Base-by-base conservation (phyloP, 2,888 invertebrate genomes). In the Uropetala carovei region DNA sequence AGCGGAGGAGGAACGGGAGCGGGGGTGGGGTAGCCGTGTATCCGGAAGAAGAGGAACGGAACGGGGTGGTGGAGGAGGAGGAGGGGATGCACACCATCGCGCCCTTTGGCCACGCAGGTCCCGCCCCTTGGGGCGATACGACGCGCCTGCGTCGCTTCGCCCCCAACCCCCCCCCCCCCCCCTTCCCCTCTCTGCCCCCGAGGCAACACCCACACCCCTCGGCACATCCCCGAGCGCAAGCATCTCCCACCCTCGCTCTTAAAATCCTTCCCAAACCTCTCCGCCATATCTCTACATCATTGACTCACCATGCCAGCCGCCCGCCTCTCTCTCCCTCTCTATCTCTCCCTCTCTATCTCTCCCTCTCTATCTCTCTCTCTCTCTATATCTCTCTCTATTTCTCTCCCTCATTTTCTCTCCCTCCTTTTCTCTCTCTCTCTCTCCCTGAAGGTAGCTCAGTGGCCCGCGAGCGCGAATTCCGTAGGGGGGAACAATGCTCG, bases 81-180 rank as follows among this genome's bases (percentile, higher is more conserved):
- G 64, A 9, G 64, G 43, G 68, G 64, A 27, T 64, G 60, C 43
- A 43, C 89, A 68, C 60, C 64, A 68, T 64, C 89, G 89, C 89
- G 89, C 68, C 89, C 86, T 86, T 86, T 86, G 86, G 86, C 86
- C 86, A 86, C 86, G 86, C 86, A 86, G 86, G 89, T 89, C 64
- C 68, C 89, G 89, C 89, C 89, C 89, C 89, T 64, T 68, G 89
- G 89, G 89, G 89, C 89, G 89, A 68, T 64, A 89, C 86, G 86
- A 86, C 86, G 86, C 86, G 86, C 89, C 89, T 89, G 89, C 89
- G 89, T 89, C 64, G 89, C 86, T 27, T 59, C 64, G 18, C 30
- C 43, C 22, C 86, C 85, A 9, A 58, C 59, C 60, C 30, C 64
- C 89, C n/a, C 30, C 64, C 57, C 84, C n/a, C n/a, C 18, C 82